A percentile compares a stretch with the other conserved stretches of the same genome.
phyloP scores from a whole-genome alignment of 2,888 invertebrate genomes.

The Cheilosia soror region DNA sequence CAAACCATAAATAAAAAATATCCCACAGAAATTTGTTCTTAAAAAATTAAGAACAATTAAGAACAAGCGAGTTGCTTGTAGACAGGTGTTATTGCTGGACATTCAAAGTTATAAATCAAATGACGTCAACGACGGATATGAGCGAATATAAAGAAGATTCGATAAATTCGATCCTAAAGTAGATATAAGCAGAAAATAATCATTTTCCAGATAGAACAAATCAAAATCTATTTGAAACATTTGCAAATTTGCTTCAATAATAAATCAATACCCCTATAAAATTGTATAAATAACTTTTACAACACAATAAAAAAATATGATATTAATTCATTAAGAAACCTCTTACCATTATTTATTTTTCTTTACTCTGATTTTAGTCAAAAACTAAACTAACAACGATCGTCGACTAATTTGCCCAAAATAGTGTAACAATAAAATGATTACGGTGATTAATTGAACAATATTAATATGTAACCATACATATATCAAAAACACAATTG shows the following conservation, averaged over 20 bases:
- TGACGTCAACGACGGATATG: too few species aligned
- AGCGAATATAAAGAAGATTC: too few species aligned
- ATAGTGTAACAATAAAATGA: conserved; percentile 65
- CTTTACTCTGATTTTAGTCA: conserved; percentile 7
- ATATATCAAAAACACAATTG: conserved; percentile 52
- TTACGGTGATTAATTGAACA: conserved; percentile 64
- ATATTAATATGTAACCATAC: conserved; percentile 56
- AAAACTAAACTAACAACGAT: conserved; percentile 57
- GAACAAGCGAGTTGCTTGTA: too few species aligned
- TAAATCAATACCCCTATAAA: conserved; percentile 2
- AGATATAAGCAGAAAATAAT: background rate
- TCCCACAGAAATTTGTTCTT: too few species aligned
- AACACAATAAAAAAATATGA: background rate
- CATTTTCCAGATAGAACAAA: background rate
- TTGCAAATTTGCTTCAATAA: conserved; percentile 63
- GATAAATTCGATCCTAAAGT: background rate
- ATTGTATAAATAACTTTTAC: conserved; percentile 3
- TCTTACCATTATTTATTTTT: conserved; percentile 51
- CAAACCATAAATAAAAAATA: too few species aligned
- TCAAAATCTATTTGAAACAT: background rate
- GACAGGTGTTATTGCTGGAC: too few species aligned
- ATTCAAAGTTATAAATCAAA: too few species aligned
- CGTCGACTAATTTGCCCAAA: conserved; percentile 61
- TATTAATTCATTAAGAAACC: conserved; percentile 12
- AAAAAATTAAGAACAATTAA: too few species aligned